Evolutionary conservation across 2,113 vertebrate species (phyloP).

Genomic region (Cygnus atratus): DNA sequence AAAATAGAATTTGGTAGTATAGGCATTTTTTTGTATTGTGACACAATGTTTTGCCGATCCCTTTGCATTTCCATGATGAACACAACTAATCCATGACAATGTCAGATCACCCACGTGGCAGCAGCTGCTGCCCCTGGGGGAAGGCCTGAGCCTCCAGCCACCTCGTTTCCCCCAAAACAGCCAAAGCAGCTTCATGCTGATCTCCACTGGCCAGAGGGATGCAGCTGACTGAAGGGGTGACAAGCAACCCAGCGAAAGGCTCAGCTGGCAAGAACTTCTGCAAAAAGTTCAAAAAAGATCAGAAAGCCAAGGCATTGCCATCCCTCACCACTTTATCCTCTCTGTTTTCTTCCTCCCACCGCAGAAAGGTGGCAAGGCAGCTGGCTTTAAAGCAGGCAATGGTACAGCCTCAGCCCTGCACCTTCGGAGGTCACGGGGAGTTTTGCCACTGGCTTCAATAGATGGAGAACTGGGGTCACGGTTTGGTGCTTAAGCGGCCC

Average conservation of each 20-base stretch:
- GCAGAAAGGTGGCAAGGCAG: neutral
- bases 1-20: neutral
- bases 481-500: slow-evolving; percentile 2
- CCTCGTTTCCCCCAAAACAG: neutral
- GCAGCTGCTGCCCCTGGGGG: rapidly evolving
- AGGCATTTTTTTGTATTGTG: neutral
- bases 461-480: neutral
- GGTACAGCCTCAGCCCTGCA: neutral
- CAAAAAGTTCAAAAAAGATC: neutral
- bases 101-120: neutral
- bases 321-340: neutral
- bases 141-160: neutral
- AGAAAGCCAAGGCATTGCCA: neutral
- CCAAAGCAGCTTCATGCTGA: neutral
- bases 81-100: neutral
- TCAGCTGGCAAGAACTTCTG: neutral
- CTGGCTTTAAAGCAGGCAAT: neutral
- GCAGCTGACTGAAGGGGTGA: neutral
- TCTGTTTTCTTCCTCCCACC: neutral
- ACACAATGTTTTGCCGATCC: neutral
- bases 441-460: neutral
- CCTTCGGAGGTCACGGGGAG: neutral
- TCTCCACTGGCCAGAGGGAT: neutral
- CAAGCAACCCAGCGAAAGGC: neutral
- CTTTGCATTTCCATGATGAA: neutral